Evolutionary conservation across 2,888 invertebrate species (phyloP), one percentile per base, ranked within the genome.

Genomic region (Entomobrya proxima): DNA sequence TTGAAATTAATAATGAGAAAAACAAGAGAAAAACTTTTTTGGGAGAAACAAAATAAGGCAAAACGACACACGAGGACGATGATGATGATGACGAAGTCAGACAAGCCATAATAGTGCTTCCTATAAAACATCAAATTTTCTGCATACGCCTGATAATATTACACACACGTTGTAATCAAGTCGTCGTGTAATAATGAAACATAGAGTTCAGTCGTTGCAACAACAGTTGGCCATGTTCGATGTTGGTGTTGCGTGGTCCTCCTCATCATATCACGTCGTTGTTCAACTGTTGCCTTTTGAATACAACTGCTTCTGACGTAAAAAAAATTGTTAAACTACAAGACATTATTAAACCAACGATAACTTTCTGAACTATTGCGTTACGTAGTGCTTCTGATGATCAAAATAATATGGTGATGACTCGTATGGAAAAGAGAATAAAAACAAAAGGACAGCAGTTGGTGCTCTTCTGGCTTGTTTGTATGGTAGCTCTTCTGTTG

Each of bases 201-300:
- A 40, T 27, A 47, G 47, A 72, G 44, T 72, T 69, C 80, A 80
- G 40, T 69, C 35, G 69, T 55, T 35, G 58, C 61, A 58, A 69
- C 64, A 83, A 84, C 84, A 84, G 84, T 84, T 84, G 84, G 84
- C 32, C 47, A 47, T 72, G 30, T 40, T 47, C 44, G 11, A 27
- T 67, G 50, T 75, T 40, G 27, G 2, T 82, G 74, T 67, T 83
- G 83, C 67, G 72, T 72, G 81, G 78, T 61, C 77, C 55, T 76
- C 58, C n/a, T 64, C 18, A 64, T 58, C 15, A 50, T 15, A 9
- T 30, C 21, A 6, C n/a, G 50, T 64, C 76, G 69, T 77, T 77
- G 55, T 84, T 84, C 84, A 84, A 84, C 84, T 77, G 84, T 69
- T 84, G 69, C 84, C 69, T 72, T 32, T 83, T 55, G 47, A 55